Evolutionary conservation across 1,140 invertebrate genomes (phyloP).

Genomic region (Drosophila pseudoobscura): DNA sequence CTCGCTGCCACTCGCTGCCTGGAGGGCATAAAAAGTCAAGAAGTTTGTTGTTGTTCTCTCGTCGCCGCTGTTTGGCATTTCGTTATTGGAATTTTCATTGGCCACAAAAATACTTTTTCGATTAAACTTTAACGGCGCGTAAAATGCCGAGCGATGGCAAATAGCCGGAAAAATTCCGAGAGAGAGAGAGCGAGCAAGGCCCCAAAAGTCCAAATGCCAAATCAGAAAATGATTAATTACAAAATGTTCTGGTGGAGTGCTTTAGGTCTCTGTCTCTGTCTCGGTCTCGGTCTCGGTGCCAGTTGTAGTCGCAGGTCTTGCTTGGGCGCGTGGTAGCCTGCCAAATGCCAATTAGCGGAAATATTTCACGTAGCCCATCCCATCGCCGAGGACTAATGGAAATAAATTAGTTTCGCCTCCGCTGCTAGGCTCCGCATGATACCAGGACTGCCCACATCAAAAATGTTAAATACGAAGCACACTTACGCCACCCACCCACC

Average conservation of each 20-base stretch:
- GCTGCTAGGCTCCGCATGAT: background rate
- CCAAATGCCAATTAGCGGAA: conserved; percentile 74
- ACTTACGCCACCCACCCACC: no score
- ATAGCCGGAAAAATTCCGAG: conserved; percentile 44
- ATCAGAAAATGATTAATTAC: conserved; percentile 79
- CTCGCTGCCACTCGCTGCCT: conserved; percentile 9
- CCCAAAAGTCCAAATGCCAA: conserved; percentile 38
- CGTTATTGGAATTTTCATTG: conserved; percentile 78
- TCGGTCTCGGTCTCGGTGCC: no score
- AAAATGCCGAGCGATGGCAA: conserved; percentile 54
- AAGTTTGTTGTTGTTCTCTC: conserved; percentile 52
- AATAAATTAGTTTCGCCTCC: conserved; percentile 60
- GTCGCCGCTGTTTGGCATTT: conserved; percentile 51
- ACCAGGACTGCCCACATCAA: conserved; percentile 15
- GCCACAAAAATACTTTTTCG: conserved; percentile 79
- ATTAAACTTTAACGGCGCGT: conserved; percentile 80
- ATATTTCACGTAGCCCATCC: conserved; percentile 54
- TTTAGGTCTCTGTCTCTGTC: no score
- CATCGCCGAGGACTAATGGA: conserved; percentile 55
- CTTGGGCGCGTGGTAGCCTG: conserved; percentile 23
- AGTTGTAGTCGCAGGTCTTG: background rate
- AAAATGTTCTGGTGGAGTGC: conserved; percentile 31
- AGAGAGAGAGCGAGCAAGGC: no score
- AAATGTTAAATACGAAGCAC: conserved; percentile 48
- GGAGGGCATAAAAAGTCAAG: conserved; percentile 58